phyloP scores from a whole-genome alignment of 2,113 vertebrate genomes.

The Monopterus albus region DNA sequence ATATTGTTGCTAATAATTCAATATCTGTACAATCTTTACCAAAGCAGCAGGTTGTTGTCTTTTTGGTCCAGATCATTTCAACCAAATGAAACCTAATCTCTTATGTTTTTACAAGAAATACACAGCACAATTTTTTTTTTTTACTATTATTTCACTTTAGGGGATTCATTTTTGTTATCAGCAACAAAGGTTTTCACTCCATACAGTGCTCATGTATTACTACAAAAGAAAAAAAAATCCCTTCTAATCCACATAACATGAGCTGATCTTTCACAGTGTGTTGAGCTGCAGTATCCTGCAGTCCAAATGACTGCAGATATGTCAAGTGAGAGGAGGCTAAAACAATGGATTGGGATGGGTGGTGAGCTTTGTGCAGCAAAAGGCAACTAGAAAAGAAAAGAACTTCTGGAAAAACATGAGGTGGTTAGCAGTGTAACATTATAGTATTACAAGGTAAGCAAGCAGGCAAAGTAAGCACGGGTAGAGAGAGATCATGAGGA shows the following conservation, averaged over 20 bases:
- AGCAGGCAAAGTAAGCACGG: too few species aligned
- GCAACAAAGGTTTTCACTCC: background rate
- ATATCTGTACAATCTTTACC: background rate
- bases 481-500: too few species aligned
- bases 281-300: background rate
- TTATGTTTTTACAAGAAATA: conserved; percentile 35
- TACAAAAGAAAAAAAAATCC: background rate
- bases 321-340: background rate
- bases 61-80: background rate
- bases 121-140: background rate
- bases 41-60: background rate
- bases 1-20: conserved; percentile 25
- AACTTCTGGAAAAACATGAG: too few species aligned
- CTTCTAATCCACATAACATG: too few species aligned
- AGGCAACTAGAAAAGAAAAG: too few species aligned
- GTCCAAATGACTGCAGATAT: background rate
- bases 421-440: too few species aligned
- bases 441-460: too few species aligned
- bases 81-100: conserved; percentile 45
- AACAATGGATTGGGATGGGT: background rate
- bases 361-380: too few species aligned
- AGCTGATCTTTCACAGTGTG: background rate
- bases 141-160: conserved; percentile 5
- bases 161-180: conserved; percentile 2
- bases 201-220: background rate